Evolutionary conservation across 2,113 vertebrate genomes (phyloP), one percentile per base, ranked within the genome.

Genomic region (Cavia aperea): DNA sequence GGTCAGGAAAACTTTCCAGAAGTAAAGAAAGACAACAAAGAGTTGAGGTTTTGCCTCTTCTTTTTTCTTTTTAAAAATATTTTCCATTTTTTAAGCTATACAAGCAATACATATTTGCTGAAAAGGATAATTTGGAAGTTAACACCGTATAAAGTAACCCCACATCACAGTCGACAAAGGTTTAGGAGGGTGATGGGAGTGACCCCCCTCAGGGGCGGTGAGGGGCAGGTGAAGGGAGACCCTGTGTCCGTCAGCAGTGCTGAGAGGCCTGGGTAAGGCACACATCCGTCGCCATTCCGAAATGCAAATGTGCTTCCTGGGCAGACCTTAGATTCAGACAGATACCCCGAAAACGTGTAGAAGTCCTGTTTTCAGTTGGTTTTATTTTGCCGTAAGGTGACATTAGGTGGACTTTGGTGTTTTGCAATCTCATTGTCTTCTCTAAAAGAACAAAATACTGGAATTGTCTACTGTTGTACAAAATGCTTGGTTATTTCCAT

Each of bases 351-450:
- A 29, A 75, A 75, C 12, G 39, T 66, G 19, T 21, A 19, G 21
- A 12, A 31, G 70, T 5, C 10, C 4, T 75, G 1, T 31, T 65
- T 86, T 46, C 46, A 36, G 65, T 23, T 49, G 16, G 1, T 26
- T 90, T 88, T 58, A 33, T 77, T 86, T 78, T 86, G 73, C 46
- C 4, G 7, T 66, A 43, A 33, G 24, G 33, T 81, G 51, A 72
- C 11, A 86, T 88, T 23, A 73, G 46, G 15, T 24, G 13, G n/a
- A 72, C 73, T 70, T 49, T 58, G n/a, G 31, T 81, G 13, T 84
- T 70, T 94, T 58, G 31, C 24, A 94, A 81, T 78, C 54, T 54
- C 5, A 92, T 63, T 92, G 78, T 73, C 85, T 94, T 68, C 43
- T 56, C 26, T 79, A 66, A 24, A 39, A 46, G 36, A 15, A 86